phyloP scores from a whole-genome alignment of 2,888 invertebrate genomes.

The Habrosyne pyritoides region DNA sequence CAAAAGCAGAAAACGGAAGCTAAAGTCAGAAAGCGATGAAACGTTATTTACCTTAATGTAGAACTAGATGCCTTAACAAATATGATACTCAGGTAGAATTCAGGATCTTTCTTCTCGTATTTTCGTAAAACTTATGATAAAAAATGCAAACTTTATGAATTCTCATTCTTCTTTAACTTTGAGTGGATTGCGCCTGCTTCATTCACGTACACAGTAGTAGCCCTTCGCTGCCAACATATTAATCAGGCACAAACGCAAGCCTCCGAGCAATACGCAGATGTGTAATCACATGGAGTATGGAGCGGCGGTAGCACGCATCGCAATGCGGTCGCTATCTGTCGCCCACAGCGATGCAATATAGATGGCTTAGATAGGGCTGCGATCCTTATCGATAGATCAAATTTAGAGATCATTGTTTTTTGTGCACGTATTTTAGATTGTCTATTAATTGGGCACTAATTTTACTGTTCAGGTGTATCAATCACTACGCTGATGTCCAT shows the following conservation, averaged over 20 bases:
- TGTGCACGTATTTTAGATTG: neutral
- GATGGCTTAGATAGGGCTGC: conserved; percentile 1
- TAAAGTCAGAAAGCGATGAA: too few species aligned
- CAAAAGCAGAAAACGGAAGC: too few species aligned
- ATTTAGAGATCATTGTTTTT: neutral
- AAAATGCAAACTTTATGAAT: too few species aligned
- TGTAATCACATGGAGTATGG: conserved; percentile 29
- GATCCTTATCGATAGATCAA: conserved; percentile 1
- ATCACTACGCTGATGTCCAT: too few species aligned
- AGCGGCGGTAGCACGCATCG: conserved; percentile 22
- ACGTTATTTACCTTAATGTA: too few species aligned
- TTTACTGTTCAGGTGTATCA: too few species aligned
- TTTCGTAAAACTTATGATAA: too few species aligned
- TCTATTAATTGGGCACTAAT: neutral
- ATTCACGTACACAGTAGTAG: neutral
- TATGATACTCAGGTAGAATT: too few species aligned
- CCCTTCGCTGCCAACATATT: conserved; percentile 22
- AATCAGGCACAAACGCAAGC: conserved; percentile 17
- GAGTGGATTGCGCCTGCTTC: too few species aligned
- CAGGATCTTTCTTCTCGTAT: too few species aligned
- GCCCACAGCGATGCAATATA: conserved; percentile 14
- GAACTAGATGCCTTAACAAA: too few species aligned
- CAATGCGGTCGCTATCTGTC: conserved; percentile 24
- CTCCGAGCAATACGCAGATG: conserved; percentile 13
- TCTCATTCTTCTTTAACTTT: too few species aligned